These are phyloP conservation scores for Synanthedon andrenaeformis DNA, from an alignment of 2,888 invertebrate genomes.

Conservation along the genomic window DNA sequence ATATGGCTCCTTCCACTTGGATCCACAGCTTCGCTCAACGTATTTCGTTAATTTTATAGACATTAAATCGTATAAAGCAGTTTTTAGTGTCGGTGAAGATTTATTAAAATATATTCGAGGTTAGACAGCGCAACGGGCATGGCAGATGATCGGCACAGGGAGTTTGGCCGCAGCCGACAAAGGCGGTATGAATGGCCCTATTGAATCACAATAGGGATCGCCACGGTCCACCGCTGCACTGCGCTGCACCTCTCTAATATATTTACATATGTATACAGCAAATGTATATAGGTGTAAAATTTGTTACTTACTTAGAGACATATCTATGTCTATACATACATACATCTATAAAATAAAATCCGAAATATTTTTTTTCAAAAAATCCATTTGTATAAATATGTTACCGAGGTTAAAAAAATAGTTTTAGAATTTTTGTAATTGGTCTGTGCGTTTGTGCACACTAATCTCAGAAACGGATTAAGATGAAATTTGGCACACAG, in stretches of 20 bases:
- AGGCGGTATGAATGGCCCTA: constrained; percentile 44
- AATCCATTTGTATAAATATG: no score
- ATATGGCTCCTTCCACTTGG: no score
- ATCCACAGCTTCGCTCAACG: no score
- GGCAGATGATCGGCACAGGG: constrained; percentile 26
- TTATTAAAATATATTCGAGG: not conserved
- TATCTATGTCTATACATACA: not conserved
- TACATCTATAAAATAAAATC: not conserved
- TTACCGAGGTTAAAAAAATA: no score
- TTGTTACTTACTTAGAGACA: not conserved
- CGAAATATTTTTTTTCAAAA: no score
- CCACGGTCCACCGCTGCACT: constrained; percentile 42
- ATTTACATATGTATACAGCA: not conserved
- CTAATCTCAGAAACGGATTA: no score
- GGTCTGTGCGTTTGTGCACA: no score
- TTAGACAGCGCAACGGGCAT: constrained; percentile 18
- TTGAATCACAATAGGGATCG: constrained; percentile 56
- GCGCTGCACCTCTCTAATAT: constrained; percentile 9
- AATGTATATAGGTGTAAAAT: not conserved
- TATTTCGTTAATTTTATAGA: no score
- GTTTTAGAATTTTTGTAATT: no score
- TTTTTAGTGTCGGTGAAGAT: not conserved
- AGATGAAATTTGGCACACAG: no score
- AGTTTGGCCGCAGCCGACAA: constrained; percentile 34
- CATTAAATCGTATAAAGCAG: no score